A percentile compares a stretch with the other conserved stretches of the same genome.
phyloP scores from a whole-genome alignment of 2,888 invertebrate species.

The Brachylomia viminalis region DNA sequence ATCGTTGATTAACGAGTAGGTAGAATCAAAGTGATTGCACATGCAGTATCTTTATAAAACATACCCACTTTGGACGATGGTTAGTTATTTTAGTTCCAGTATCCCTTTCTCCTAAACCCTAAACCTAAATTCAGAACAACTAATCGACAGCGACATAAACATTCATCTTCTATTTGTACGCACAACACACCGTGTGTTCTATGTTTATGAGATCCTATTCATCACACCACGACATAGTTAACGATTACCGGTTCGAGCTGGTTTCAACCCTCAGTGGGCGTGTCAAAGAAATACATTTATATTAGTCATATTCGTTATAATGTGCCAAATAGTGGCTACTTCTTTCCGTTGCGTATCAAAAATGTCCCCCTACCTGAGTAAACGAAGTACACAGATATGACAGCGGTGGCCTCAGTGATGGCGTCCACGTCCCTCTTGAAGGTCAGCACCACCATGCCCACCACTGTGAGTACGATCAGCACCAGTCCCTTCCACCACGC shows the following conservation, averaged over 20 bases:
- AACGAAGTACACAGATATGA: conserved; percentile 79
- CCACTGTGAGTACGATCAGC: conserved; percentile 72
- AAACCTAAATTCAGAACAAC: background rate
- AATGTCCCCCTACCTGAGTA: conserved; percentile 71
- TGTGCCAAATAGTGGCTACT: background rate
- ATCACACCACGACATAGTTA: background rate
- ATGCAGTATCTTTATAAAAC: background rate
- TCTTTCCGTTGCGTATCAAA: background rate
- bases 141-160: no score
- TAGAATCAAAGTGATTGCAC: conserved; percentile 1
- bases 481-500: conserved; percentile 74
- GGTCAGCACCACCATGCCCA: conserved; percentile 75
- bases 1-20: background rate
- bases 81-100: background rate
- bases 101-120: background rate
- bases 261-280: no score
- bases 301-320: background rate
- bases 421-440: conserved; percentile 65
- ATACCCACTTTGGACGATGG: background rate
- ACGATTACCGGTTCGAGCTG: background rate
- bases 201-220: background rate
- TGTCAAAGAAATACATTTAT: background rate
- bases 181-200: background rate
- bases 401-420: conserved; percentile 74
- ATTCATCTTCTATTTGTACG: background rate